Percentiles rank a stretch among this genome's conserved stretches.
Conservation (phyloP, 2,113 vertebrate genomes). For the Nestor notabilis region DNA sequence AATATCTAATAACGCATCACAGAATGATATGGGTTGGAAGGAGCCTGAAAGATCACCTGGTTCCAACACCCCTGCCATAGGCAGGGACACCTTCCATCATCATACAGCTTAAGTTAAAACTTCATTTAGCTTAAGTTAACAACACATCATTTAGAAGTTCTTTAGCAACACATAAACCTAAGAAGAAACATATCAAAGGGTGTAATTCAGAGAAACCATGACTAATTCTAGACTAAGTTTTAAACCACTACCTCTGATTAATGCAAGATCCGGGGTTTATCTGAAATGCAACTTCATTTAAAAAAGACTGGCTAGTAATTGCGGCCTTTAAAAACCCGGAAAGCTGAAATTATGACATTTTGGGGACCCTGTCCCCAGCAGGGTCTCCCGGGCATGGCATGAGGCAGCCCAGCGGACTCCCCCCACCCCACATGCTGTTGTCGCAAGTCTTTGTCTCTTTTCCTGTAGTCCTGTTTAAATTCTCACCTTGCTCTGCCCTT, state of each 20-base stretch:
- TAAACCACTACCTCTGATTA: neutral
- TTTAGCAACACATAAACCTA: neutral
- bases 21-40: neutral
- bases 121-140: neutral
- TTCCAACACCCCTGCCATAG: neutral
- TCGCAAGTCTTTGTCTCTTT: slow-evolving; percentile 80
- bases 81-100: neutral
- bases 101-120: neutral
- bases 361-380: neutral
- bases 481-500: slow-evolving; percentile 99
- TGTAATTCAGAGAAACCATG: neutral
- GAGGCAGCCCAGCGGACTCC: slow-evolving; percentile 66
- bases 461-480: slow-evolving; percentile 93
- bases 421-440: slow-evolving; percentile 55
- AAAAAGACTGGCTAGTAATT: neutral
- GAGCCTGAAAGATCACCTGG: neutral
- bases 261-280: neutral
- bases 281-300: neutral
- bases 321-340: accelerated
- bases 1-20: neutral
- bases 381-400: neutral
- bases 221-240: neutral
- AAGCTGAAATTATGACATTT: neutral
- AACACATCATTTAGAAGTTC: neutral
- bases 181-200: neutral